Base-by-base conservation (phyloP, 1,140 invertebrate species). In the Trichogramma pretiosum region DNA sequence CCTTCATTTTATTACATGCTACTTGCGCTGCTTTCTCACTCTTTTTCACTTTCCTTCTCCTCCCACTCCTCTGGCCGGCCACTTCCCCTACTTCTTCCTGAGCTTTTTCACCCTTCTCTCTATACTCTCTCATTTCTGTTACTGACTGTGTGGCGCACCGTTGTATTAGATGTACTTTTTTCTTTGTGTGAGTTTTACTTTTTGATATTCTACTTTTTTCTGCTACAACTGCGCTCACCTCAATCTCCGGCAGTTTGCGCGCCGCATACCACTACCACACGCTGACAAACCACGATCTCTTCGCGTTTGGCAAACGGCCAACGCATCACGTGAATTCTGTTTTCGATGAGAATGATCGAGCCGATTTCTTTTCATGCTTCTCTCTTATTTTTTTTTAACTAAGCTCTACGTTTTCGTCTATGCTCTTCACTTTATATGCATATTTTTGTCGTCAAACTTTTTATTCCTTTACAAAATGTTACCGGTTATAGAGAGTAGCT, bases 221-320 rank as follows among this genome's bases (percentile, higher is more conserved):
- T n/a, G n/a, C n/a, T n/a, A n/a, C n/a, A n/a, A n/a, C 21, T 48
- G 40, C 22, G 34, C 22, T 51, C 36, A 14, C 42, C 41, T 28
- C 36, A 17, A 33, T 42, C 21, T 33, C 33, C 34, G n/a, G 40
- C 18, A 50, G 42, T 26, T 42, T 32, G 46, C 54, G 48, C 52
- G 37, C 16, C 38, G 33, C 43, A 16, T 21, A 51, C 48, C 23
- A 5, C 30, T 17, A 7, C 42, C 41, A 28, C 18, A 43, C 24
- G 41, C 41, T 55, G 52, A 56, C 48, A 54, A 61, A 58, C 56
- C 53, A 32, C 55, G 46, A 58, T 56, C 50, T 62, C 63, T n/a
- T n/a, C n/a, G n/a, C 56, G 58, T 60, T 65, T 69, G 67, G 67
- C 63, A 5, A 42, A n/a, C 23, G 18, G 60, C 65, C 67, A 69